Evolutionary conservation across 2,888 invertebrate genomes (phyloP), one percentile per base, ranked within the genome.

Genomic region (Mesodorylaimus sp.): DNA sequence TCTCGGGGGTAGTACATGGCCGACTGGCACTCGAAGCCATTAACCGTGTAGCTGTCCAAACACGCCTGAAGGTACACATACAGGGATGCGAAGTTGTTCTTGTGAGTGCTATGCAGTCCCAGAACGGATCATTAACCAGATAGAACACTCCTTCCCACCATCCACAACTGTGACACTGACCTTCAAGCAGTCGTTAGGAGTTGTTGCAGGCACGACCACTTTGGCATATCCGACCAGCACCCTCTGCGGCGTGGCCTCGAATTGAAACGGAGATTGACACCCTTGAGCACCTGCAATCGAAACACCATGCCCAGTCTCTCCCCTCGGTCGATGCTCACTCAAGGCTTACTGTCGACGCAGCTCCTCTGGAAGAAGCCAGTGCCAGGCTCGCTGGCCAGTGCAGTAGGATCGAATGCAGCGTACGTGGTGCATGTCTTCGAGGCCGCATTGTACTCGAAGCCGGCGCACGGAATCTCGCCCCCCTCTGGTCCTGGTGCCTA

Each of bases 21-120:
- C 28, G 63, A 63, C 54, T 64, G 61, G 56, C 64, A 64, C 51
- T 64, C 64, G 54, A 64, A 64, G 24, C 62, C 64, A 51, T 58
- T 60, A 10, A 60, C 60, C 50, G 62, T 61, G 48, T 62, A 61
- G 41, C 61, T 53, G 54, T 62, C 61, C 46, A 64, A 52, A 48
- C 64, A 64, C 3, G 59, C 61, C 39, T 62, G 52, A 51, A 64
- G 54, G 28, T 5, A 23, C 45, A 19, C n/a, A 45, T 61, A 63
- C 23, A 13, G 47, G 7, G n/a, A 10, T 5, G 19, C 19, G 19
- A 13, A 41, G 23, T 41, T 41, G 41, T n/a, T 39, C 5, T 39
- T 39, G 16, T 21, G 13, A 7, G 10, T 21, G 41, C 7, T 39
- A 32, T 13, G 16, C 10, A 32, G 10, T 10, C 32, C 10, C 10